Evolutionary conservation across 2,888 invertebrate genomes (phyloP).

Genomic region (Allacma fusca): DNA sequence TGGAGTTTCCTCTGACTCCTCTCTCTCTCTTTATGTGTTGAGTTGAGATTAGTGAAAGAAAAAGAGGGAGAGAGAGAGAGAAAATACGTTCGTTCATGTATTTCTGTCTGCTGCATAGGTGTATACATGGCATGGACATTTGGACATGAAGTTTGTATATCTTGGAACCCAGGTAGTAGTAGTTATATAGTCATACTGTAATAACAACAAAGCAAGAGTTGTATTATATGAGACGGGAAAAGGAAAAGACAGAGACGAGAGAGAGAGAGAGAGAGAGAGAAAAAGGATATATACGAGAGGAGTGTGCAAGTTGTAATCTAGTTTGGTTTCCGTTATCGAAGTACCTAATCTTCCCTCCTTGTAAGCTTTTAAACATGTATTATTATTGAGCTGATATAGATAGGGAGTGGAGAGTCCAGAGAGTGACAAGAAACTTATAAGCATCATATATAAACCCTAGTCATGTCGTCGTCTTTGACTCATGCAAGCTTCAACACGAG

Average conservation of each 20-base stretch:
- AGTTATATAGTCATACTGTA: too few species aligned
- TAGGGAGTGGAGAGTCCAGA: background rate
- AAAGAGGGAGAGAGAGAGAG: background rate
- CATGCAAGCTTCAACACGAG: constrained; percentile 29
- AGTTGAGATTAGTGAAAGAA: background rate
- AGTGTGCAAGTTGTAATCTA: background rate
- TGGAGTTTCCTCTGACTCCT: too few species aligned
- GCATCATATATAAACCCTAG: constrained; percentile 8
- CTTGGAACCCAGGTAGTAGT: too few species aligned
- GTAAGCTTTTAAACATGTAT: constrained; percentile 2
- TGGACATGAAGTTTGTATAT: too few species aligned
- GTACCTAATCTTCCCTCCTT: constrained; percentile 23
- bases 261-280: background rate
- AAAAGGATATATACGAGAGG: constrained; percentile 16
- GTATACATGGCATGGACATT: too few species aligned
- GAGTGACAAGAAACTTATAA: background rate
- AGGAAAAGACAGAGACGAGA: background rate
- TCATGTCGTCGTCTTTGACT: constrained; percentile 24
- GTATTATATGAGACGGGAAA: too few species aligned
- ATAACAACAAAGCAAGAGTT: too few species aligned
- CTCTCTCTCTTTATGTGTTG: too few species aligned
- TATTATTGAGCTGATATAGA: background rate
- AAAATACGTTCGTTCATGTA: too few species aligned
- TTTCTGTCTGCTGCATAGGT: too few species aligned
- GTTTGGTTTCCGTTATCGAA: background rate